Percentiles rank a stretch among this genome's conserved stretches.
Conservation (phyloP, 2,113 vertebrate genomes). For the Grus americana region DNA sequence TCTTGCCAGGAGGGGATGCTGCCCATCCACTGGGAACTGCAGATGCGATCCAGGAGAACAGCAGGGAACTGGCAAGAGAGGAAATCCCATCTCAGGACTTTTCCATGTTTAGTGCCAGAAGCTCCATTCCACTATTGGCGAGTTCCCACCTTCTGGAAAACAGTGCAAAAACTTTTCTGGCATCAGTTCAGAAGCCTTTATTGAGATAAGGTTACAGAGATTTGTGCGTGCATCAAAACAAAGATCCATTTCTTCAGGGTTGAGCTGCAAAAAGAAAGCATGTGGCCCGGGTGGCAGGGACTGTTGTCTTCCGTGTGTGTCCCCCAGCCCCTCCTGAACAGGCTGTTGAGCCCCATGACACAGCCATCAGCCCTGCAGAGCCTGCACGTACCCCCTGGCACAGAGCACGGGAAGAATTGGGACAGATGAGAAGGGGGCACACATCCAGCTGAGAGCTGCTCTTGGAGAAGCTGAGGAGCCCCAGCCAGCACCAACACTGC, state of each 20-base stretch:
- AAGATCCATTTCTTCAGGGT: not conserved
- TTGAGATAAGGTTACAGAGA: slow-evolving; percentile 39
- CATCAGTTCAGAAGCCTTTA: slow-evolving; percentile 35
- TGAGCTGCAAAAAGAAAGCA: not conserved
- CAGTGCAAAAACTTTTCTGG: not conserved
- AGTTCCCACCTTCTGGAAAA: not conserved
- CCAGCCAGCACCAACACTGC: not conserved
- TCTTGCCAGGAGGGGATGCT: not conserved
- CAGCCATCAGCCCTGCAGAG: not conserved
- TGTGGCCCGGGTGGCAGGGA: not conserved
- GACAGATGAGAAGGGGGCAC: not conserved
- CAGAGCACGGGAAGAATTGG: not conserved
- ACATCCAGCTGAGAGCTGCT: not conserved
- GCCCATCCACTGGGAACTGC: not conserved
- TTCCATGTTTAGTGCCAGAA: slow-evolving; percentile 31
- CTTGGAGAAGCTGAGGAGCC: not conserved
- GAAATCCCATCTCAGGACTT: not conserved
- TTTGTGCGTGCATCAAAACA: not conserved
- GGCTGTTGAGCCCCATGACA: not conserved
- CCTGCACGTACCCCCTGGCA: not conserved
- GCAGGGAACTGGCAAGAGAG: not conserved
- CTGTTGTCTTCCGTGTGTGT: not conserved
- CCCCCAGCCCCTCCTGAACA: not conserved
- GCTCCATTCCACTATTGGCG: not conserved
- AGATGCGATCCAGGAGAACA: not conserved